These are phyloP conservation scores for Ennomos erosarius DNA, from an alignment of 2,888 invertebrate genomes.

Conservation along the genomic window DNA sequence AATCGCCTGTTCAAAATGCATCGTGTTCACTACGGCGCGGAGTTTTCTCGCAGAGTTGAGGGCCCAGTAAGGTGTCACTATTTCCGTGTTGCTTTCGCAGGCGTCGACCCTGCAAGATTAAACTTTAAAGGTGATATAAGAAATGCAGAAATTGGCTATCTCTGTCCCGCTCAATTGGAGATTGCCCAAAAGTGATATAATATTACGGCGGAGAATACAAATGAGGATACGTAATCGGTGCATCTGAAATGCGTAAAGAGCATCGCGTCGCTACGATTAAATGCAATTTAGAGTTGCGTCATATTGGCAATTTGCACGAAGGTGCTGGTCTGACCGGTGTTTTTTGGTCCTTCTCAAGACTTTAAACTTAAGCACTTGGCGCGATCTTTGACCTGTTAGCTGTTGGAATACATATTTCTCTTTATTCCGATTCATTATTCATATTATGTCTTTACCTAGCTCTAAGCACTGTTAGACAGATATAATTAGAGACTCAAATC, in stretches of 20 bases:
- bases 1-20: slow-evolving; percentile 97
- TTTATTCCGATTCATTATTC: too few species aligned
- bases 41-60: slow-evolving; percentile 96
- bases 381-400: too few species aligned
- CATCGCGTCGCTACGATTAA: slow-evolving; percentile 6
- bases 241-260: slow-evolving; percentile 13
- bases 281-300: slow-evolving; percentile 24
- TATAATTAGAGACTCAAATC: too few species aligned
- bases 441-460: too few species aligned
- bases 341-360: too few species aligned
- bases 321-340: too few species aligned
- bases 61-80: slow-evolving; percentile 97
- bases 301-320: not conserved
- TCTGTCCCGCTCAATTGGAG: slow-evolving; percentile 15
- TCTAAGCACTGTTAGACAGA: too few species aligned
- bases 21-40: slow-evolving; percentile 96
- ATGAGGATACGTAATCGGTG: slow-evolving; percentile 25
- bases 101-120: slow-evolving; percentile 90
- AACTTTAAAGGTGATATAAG: slow-evolving; percentile 23
- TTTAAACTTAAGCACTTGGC: too few species aligned
- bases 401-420: too few species aligned
- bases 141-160: slow-evolving; percentile 10
- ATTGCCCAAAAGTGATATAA: slow-evolving; percentile 20
- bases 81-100: slow-evolving; percentile 96
- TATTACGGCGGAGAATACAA: slow-evolving; percentile 16